These are phyloP conservation scores for Catocala fraxini DNA, from an alignment of 2,888 invertebrate genomes.

Conservation along the genomic window DNA sequence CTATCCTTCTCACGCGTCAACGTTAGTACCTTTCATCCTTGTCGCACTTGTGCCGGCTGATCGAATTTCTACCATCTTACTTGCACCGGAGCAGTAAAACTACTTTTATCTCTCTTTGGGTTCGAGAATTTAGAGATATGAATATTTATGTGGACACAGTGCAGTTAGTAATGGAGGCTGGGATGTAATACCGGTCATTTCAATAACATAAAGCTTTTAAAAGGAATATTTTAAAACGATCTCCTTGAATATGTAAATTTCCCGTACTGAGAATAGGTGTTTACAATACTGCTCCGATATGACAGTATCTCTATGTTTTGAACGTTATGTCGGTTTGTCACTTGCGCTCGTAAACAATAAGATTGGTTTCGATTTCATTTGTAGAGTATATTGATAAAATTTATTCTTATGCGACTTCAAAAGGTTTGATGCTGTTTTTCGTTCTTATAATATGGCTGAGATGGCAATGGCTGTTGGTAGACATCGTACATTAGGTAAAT, in stretches of 20 bases:
- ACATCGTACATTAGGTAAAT: too few species aligned
- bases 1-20: constrained; percentile 65
- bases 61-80: constrained; percentile 87
- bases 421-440: too few species aligned
- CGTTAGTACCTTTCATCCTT: constrained; percentile 55
- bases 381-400: constrained; percentile 14
- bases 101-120: constrained; percentile 84
- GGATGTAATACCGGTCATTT: constrained; percentile 75
- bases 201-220: constrained; percentile 75
- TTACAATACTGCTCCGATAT: constrained; percentile 47
- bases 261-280: constrained; percentile 47
- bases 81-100: constrained; percentile 82
- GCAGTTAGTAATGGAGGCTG: constrained; percentile 78
- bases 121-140: constrained; percentile 81
- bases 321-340: constrained; percentile 39
- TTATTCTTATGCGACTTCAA: background rate
- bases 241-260: constrained; percentile 62
- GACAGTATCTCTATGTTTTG: constrained; percentile 37
- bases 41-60: constrained; percentile 74
- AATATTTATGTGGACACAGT: constrained; percentile 81
- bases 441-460: too few species aligned
- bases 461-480: too few species aligned
- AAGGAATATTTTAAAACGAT: constrained; percentile 66
- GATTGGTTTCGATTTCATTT: constrained; percentile 24
- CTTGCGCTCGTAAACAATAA: constrained; percentile 21